Evolutionary conservation across 1,140 invertebrate species (phyloP).

Genomic region (Caenorhabditis latens): DNA sequence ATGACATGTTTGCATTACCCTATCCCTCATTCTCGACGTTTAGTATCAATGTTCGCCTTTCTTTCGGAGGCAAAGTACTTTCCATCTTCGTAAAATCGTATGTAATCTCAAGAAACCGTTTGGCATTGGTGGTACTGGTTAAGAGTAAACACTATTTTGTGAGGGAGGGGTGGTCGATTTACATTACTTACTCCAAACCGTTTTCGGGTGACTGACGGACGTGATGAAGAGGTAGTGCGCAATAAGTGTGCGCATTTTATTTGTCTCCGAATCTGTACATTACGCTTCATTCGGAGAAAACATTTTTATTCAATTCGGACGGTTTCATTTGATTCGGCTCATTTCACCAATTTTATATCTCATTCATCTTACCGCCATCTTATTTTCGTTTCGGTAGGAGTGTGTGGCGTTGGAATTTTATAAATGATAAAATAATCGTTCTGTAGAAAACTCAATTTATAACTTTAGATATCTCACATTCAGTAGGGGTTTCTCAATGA

Average conservation of each 20-base stretch:
- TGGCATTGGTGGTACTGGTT: neutral
- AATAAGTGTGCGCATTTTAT: slow-evolving; percentile 47
- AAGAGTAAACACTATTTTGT: slow-evolving; percentile 7
- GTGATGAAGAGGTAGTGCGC: slow-evolving; percentile 48
- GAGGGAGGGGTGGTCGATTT: neutral
- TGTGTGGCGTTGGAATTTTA: neutral
- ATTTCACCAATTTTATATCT: slow-evolving; percentile 9
- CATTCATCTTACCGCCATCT: slow-evolving; percentile 21
- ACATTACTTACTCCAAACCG: slow-evolving; percentile 16
- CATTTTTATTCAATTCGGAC: slow-evolving; percentile 9
- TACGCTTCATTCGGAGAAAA: slow-evolving; percentile 30
- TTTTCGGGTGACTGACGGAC: slow-evolving; percentile 24
- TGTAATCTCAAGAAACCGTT: neutral
- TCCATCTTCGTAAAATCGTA: neutral
- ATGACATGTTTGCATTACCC: slow-evolving; percentile 52
- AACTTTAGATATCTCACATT: slow-evolving; percentile 9
- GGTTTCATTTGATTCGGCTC: slow-evolving; percentile 48
- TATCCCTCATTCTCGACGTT: slow-evolving; percentile 44
- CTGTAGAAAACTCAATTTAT: neutral
- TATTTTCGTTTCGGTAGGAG: neutral
- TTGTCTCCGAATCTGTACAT: slow-evolving; percentile 52
- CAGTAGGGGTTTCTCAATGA: neutral
- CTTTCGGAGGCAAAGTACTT: slow-evolving; percentile 33
- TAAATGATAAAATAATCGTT: no score
- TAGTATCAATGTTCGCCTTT: slow-evolving; percentile 45